Evolutionary conservation across 2,888 invertebrate genomes (phyloP), one percentile per base, ranked within the genome.

Genomic region (Diloba caeruleocephala): DNA sequence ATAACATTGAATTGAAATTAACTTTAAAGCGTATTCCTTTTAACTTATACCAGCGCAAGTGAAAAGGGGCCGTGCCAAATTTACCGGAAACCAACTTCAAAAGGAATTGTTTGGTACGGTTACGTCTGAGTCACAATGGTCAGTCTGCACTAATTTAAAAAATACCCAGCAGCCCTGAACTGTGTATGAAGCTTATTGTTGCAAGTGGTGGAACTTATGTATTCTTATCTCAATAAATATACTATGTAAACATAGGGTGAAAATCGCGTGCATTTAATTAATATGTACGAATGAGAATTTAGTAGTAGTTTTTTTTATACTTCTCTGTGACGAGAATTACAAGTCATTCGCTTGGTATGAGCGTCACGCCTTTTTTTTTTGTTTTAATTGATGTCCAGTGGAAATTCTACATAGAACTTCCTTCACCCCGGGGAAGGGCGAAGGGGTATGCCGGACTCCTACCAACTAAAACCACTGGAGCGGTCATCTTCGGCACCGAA

Each of bases 71-170:
- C 56, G 76, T 73, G 78, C 70, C 77, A 81, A 85, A 85, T 84
- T 80, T 78, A 80, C 72, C 76, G 80, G 80, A 81, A 85, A 77
- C 64, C 59, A 57, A 76, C 77, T 74, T 77, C 77, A 79, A 82
- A 84, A 79, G 80, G 75, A 83, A 79, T 80, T 75, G 67, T 78
- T 78, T 75, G 69, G 68, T 44, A 61, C 50, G 44, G 62, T 55
- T 51, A 58, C 59, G 67, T 64, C 70, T 56, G 53, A 53, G 39
- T 51, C 53, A 54, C 62, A 64, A 66, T 63, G 74, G 78, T 68
- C 74, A 74, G 57, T 52, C 39, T 33, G 23, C 37, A 54, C 52
- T 56, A 64, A 71, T 58, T 60, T 63, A 53, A 63, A 62, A 59
- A 48, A 48, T 52, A 46, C 46, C 45, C 33, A 41, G 38, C 33